Conservation (phyloP, 1,140 invertebrate species). For the Philotrypesis tridentata region DNA sequence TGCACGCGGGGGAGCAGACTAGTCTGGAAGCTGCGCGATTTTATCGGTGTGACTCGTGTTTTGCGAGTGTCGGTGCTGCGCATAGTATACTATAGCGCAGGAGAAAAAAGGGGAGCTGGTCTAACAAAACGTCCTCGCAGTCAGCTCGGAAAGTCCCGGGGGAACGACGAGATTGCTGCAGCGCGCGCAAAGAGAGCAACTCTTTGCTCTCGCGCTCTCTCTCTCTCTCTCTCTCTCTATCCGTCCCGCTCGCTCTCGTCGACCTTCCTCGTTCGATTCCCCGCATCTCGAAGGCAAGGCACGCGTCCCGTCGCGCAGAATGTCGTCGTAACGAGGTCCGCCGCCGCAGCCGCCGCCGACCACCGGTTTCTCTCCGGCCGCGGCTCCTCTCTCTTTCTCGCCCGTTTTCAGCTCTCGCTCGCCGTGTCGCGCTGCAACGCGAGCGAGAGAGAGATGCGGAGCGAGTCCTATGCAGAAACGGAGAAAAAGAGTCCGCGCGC, state of each 20-base stretch:
- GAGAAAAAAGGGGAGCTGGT: constrained; percentile 48
- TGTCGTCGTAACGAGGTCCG: constrained; percentile 72
- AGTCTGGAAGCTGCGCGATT: constrained; percentile 14
- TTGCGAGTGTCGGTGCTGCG: constrained; percentile 44
- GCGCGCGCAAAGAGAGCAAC: constrained; percentile 4
- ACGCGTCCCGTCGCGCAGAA: constrained; percentile 70
- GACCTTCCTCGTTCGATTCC: constrained; percentile 57
- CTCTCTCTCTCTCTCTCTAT: constrained; percentile 6
- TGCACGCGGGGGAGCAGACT: neutral
- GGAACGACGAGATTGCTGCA: too few species aligned
- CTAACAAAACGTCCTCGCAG: constrained; percentile 41
- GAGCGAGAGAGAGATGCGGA: neutral
- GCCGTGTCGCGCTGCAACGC: neutral
- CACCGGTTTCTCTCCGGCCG: constrained; percentile 54
- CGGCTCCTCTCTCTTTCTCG: constrained; percentile 13
- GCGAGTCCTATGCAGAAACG: constrained; percentile 6
- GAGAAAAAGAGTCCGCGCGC: constrained; percentile 14
- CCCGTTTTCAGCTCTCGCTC: neutral
- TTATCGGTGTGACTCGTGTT: constrained; percentile 48
- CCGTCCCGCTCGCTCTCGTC: neutral
- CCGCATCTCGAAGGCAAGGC: constrained; percentile 73
- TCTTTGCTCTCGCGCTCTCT: constrained; percentile 35
- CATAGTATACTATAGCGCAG: too few species aligned
- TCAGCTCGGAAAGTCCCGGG: constrained; percentile 47
- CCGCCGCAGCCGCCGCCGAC: constrained; percentile 10